Evolutionary conservation across 1,140 invertebrate species (phyloP).

Genomic region (Lordiphosa collinella): DNA sequence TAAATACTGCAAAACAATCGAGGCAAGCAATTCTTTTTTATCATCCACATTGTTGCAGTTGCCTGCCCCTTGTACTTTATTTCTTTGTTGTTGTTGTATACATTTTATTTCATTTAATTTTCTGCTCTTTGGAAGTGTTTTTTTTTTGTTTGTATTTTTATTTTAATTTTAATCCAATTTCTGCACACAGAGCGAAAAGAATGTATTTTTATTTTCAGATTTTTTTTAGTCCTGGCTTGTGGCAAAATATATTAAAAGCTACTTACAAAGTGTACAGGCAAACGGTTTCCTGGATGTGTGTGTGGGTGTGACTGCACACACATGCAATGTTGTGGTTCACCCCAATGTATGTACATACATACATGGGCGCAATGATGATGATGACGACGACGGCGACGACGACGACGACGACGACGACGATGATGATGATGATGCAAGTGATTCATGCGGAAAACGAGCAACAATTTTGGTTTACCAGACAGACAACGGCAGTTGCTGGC

Average conservation of each 20-base stretch:
- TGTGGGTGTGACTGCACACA: constrained; percentile 20
- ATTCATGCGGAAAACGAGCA: constrained; percentile 76
- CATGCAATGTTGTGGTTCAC: constrained; percentile 61
- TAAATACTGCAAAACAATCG: too few species aligned
- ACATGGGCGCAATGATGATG: not conserved
- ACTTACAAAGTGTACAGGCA: constrained; percentile 72
- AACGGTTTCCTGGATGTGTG: constrained; percentile 35
- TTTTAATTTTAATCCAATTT: constrained; percentile 72
- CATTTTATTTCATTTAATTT: constrained; percentile 50
- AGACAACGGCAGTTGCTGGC: constrained; percentile 55
- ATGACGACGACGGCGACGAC: not conserved
- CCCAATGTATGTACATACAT: not conserved
- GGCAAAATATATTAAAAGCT: constrained; percentile 77
- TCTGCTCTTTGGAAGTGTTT: constrained; percentile 17
- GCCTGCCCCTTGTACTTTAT: constrained; percentile 9
- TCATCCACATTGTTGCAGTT: constrained; percentile 41
- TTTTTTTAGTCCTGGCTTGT: constrained; percentile 46
- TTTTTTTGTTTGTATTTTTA: constrained; percentile 29
- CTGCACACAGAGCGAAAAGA: constrained; percentile 31
- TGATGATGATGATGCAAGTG: constrained; percentile 70
- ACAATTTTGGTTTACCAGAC: constrained; percentile 76
- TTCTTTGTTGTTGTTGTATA: constrained; percentile 19
- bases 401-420: not conserved
- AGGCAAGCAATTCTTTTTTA: not conserved
- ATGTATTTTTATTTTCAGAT: constrained; percentile 44